phyloP scores from a whole-genome alignment of 2,113 vertebrate species.

The Gadus macrocephalus region DNA sequence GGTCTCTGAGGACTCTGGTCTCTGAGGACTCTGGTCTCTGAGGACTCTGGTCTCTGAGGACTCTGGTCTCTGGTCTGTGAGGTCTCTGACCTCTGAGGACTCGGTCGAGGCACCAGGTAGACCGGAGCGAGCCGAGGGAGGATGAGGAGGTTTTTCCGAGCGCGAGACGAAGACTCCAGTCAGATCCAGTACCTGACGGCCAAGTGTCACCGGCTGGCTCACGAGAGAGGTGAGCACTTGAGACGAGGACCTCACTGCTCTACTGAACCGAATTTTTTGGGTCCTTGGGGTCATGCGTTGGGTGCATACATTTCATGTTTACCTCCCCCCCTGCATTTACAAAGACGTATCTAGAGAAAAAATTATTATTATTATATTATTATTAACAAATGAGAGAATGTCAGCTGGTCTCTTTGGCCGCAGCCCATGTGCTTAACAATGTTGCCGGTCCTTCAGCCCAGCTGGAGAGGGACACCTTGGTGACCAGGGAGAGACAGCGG shows the following conservation, averaged over 20 bases:
- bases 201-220: constrained; percentile 66
- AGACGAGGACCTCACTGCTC: not conserved
- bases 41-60: too few relatives aligned
- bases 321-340: not conserved
- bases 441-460: constrained; percentile 38
- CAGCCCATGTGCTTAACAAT: too few relatives aligned
- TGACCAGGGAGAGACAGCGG: constrained; percentile 57
- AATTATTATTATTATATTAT: too few relatives aligned
- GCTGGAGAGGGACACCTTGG: constrained; percentile 59
- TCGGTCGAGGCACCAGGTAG: not conserved
- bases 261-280: too few relatives aligned
- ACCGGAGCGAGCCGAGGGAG: constrained; percentile 4
- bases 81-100: too few relatives aligned
- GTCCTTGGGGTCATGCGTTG: too few relatives aligned
- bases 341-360: too few relatives aligned
- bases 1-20: too few relatives aligned
- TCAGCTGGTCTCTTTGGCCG: too few relatives aligned
- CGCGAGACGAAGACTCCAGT: constrained; percentile 62
- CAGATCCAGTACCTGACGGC: constrained; percentile 74
- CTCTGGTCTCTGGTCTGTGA: too few relatives aligned
- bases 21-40: too few relatives aligned
- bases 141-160: constrained; percentile 71
- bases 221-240: constrained; percentile 61
- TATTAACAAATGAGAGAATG: too few relatives aligned
- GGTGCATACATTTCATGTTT: not conserved